A percentile compares a stretch with the other conserved stretches of the same genome.
Evolutionary conservation across 2,113 vertebrate species (phyloP).

Genomic region (Tylochromis polylepis): DNA sequence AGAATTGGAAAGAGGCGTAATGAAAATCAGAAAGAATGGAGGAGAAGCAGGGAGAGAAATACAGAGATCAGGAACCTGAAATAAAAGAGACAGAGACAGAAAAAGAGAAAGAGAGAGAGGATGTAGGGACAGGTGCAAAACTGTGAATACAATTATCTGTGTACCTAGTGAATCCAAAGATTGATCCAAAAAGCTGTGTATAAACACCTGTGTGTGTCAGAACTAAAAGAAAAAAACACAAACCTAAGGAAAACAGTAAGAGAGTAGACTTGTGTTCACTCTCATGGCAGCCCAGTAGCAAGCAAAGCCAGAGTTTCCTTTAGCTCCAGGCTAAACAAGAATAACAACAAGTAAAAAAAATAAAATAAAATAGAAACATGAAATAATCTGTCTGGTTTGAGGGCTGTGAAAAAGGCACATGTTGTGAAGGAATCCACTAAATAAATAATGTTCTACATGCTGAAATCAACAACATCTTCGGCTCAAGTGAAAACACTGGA

Average conservation of each 20-base stretch:
- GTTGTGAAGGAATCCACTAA: not conserved
- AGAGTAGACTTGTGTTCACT: not conserved
- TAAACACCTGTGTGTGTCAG: not conserved
- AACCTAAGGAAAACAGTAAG: not conserved
- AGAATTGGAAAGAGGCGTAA: constrained; percentile 27
- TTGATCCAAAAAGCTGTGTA: constrained; percentile 1
- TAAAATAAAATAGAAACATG: not conserved
- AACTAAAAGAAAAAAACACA: not conserved
- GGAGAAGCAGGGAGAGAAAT: not conserved
- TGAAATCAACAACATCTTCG: constrained; percentile 7
- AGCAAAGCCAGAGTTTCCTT: constrained; percentile 12
- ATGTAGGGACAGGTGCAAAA: constrained; percentile 5
- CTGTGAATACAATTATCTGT: not conserved
- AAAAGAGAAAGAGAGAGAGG: not conserved
- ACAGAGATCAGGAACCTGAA: not conserved
- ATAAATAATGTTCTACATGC: constrained; percentile 17
- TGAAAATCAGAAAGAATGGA: constrained; percentile 5
- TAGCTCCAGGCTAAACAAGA: constrained; percentile 26
- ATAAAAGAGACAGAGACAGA: not conserved
- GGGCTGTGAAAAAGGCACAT: not conserved
- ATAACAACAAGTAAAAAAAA: not conserved
- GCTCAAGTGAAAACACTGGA: not conserved
- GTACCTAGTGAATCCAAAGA: not conserved
- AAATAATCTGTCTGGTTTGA: constrained; percentile 25
- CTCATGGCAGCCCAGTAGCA: not conserved